These are phyloP conservation scores for Pristionchus maxplancki DNA, from an alignment of 2,888 invertebrate species.

Conservation along the genomic window DNA sequence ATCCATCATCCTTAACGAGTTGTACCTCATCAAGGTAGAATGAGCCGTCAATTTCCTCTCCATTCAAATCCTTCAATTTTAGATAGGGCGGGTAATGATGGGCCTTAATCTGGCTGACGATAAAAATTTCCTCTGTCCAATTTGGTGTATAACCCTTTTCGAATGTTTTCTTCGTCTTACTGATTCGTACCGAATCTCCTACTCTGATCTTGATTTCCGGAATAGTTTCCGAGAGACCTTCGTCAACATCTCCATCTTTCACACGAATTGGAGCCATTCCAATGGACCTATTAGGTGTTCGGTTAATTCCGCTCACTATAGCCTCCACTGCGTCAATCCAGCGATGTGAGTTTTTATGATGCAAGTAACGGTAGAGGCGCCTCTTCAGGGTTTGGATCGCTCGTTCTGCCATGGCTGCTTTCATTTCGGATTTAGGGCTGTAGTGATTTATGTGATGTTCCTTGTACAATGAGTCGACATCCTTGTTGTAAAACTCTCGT, in stretches of 20 bases:
- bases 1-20: background rate
- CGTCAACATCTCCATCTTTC: background rate
- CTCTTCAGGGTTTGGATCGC: background rate
- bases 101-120: background rate
- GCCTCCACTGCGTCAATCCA: background rate
- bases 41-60: background rate
- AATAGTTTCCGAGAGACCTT: background rate
- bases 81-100: background rate
- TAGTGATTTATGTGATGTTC: background rate
- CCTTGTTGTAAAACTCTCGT: background rate
- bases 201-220: background rate
- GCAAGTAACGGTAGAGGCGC: slow-evolving; percentile 1
- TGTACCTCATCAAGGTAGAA: background rate
- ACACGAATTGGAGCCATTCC: background rate
- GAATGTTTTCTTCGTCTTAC: background rate
- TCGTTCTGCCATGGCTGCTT: background rate
- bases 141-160: no score
- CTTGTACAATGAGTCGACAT: background rate
- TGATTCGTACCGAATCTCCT: slow-evolving; percentile 13
- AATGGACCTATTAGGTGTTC: background rate
- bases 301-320: background rate
- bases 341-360: background rate
- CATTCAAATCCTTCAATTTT: background rate
- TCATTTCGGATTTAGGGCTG: background rate
- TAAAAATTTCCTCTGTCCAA: background rate